Evolutionary conservation across 2,113 vertebrate species (phyloP), one percentile per base, ranked within the genome.

Genomic region (Myrmecobius fasciatus): DNA sequence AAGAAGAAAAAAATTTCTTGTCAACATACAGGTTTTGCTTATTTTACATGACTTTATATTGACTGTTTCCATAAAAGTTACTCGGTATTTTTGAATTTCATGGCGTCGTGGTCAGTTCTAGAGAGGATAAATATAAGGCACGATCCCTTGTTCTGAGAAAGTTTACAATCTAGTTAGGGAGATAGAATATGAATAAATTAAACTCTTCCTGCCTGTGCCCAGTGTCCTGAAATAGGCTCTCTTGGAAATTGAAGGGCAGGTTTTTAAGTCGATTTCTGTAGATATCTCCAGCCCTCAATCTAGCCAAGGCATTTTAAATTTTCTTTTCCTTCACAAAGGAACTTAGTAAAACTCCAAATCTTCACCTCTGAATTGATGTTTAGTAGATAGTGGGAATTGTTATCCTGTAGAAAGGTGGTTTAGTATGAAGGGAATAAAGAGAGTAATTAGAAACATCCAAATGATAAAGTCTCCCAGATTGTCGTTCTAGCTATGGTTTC

Each of bases 81-180:
- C 36, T 83, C 20, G 43, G 43, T 43, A 83, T 22, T 94, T 95
- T 96, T 93, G 51, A 92, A 92, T 91, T 94, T 92, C 43, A 67
- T 95, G n/a, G n/a, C 0, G n/a, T 9, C 95, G 75, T 90, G 28
- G 28, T 75, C 24, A 47, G 93, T 91, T 90, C 22, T 8, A 47
- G 88, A 9, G 46, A 92, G 92, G 94, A 89, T 89, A 91, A 75
- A 93, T 91, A 52, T 9, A 54, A 67, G 60, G 17, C 12, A 31
- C 11, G 14, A 20, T 24, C n/a, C 6, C n/a, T 83, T 43, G 5
- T 43, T 83, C 54, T 90, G 46, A 88, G 9, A 46, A 89, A 92
- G 89, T 94, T 92, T 90, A 36, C 67, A 89, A 52, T 53, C 25
- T 56, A 92, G 25, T 91, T 54, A 9, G 49, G 93, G 43, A 24